Evolutionary conservation across 2,888 invertebrate genomes (phyloP), one percentile per base, ranked within the genome.

Genomic region (Morpho helenor): DNA sequence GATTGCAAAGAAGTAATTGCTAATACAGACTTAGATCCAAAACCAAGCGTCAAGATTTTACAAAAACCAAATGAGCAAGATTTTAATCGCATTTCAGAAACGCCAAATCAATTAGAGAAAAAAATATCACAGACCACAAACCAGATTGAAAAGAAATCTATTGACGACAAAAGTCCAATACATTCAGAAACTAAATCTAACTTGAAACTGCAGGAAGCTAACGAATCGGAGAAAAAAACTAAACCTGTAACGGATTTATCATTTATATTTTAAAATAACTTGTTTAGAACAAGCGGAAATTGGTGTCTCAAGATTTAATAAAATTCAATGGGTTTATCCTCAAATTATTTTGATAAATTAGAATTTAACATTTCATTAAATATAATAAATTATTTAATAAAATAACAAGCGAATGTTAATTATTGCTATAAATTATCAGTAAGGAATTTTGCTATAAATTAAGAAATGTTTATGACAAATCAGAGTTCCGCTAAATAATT

Each of bases 11-110:
- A 45, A 2, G 50, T 51, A 8, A 10, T 31, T 31, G 23, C 43
- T 8, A 52, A 39, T 52, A 4, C 8, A 10, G 10, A 45, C 8
- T 8, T 39, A 8, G 31, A 52, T 10, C 39, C 44, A 8, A 52
- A 45, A 39, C 44, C 52, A 8, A 16, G 39, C 16, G 10, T 45
- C 9, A 39, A 39, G 45, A 31, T 52, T 5, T 39, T 52, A 31
- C 45, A 45, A 3, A 52, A 52, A 45, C 44, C 44, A 52, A 52
- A 44, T 45, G 42, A 42, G 43, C 50, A 41, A 4, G n/a, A 9
- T 42, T 3, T 23, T 3, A 8, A 42, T 9, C 43, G 31, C 5
- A 31, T 31, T 5, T 31, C 31, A 31, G 2, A 31, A 31, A 31
- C 31, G 31, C 5, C 31, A 31, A 31, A 31, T 31, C 31, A 31